A percentile compares a stretch with the other conserved stretches of the same genome.
Conservation (phyloP, 2,113 vertebrate genomes). For the Miniopterus natalensis region DNA sequence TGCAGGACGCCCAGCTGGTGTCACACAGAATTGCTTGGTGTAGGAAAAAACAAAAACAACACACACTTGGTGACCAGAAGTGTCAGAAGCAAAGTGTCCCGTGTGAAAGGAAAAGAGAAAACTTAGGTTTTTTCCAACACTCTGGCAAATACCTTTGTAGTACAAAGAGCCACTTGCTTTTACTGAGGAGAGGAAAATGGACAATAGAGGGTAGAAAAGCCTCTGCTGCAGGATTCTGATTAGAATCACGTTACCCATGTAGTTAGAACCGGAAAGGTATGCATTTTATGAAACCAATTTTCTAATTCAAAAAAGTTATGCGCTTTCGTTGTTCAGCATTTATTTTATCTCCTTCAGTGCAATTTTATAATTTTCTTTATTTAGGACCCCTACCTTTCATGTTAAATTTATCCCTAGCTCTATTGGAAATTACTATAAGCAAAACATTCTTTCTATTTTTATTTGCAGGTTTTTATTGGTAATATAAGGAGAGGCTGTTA, state of each 20-base stretch:
- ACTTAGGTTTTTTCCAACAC: neutral
- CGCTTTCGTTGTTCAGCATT: neutral
- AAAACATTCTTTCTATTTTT: neutral
- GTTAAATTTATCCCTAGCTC: neutral
- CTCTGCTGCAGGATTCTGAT: neutral
- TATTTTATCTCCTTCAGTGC: neutral
- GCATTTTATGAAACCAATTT: neutral
- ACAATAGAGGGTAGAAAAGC: neutral
- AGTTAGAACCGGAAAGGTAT: neutral
- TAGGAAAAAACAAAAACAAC: neutral
- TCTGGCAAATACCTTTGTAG: neutral
- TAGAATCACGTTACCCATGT: neutral
- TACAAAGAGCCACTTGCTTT: neutral
- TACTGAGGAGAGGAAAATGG: neutral
- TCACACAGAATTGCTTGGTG: neutral
- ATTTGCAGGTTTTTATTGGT: neutral
- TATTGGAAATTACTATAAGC: neutral
- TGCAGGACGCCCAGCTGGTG: no score
- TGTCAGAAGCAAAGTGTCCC: neutral
- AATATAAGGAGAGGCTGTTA: neutral
- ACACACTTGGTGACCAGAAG: neutral
- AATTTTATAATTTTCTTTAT: constrained; percentile 8
- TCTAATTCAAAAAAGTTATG: neutral
- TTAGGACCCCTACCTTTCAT: neutral
- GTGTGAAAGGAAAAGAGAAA: neutral